Conservation (phyloP, 2,113 vertebrate genomes). For the Atlantisia rogersi region DNA sequence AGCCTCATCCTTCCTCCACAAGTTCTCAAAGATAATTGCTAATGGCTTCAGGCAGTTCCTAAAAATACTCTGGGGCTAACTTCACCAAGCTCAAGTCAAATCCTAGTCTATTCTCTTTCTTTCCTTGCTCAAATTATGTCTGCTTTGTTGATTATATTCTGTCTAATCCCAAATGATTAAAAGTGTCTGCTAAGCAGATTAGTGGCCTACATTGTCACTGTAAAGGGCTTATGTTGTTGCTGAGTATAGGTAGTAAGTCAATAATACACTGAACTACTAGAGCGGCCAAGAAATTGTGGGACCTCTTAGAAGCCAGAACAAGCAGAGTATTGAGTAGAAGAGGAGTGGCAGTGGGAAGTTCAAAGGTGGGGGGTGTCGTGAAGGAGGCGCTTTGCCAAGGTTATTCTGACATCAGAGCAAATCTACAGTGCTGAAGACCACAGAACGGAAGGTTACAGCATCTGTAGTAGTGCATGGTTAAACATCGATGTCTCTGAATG, state of each 20-base stretch:
- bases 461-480: background rate
- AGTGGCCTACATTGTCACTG: background rate
- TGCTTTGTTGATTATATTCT: slow-evolving; percentile 4
- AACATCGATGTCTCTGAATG: background rate
- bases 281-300: background rate
- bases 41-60: background rate
- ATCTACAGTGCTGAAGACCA: rapidly evolving
- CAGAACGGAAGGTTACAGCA: background rate
- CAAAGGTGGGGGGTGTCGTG: rapidly evolving
- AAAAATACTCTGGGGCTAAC: background rate
- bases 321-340: background rate
- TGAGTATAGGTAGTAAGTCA: background rate
- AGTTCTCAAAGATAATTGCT: background rate
- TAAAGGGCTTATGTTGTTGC: background rate
- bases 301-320: background rate
- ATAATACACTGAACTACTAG: background rate
- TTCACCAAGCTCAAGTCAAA: background rate
- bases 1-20: background rate
- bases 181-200: slow-evolving; percentile 20
- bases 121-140: background rate
- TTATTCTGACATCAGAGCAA: background rate
- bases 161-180: background rate
- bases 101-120: background rate
- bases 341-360: background rate
- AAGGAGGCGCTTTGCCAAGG: background rate